These are phyloP conservation scores for Myripristis jacobus DNA, from an alignment of 2,797 vertebrate genomes.

Conservation along the genomic window DNA sequence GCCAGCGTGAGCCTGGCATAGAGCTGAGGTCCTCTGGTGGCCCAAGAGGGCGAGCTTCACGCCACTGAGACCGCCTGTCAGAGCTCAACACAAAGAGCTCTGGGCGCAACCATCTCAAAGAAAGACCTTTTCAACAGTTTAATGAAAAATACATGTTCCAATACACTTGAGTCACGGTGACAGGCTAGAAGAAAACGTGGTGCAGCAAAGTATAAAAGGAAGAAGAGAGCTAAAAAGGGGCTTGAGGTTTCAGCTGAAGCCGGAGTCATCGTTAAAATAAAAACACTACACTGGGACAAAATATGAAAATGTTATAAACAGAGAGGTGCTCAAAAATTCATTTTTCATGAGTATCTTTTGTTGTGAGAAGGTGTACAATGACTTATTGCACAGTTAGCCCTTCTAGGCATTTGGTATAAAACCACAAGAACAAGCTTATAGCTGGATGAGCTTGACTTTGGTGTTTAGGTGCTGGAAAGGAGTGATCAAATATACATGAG, in stretches of 20 bases:
- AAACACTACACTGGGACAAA: background rate
- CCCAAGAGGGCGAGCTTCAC: slow-evolving; percentile 15
- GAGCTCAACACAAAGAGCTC: slow-evolving; percentile 43
- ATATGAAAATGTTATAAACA: background rate
- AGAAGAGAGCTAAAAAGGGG: slow-evolving; percentile 4
- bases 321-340: background rate
- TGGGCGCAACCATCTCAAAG: slow-evolving; percentile 26
- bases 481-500: slow-evolving; percentile 58
- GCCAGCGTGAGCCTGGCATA: slow-evolving; percentile 34
- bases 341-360: slow-evolving; percentile 6
- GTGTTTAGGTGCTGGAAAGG: slow-evolving; percentile 39
- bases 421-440: slow-evolving; percentile 30
- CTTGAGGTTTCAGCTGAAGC: slow-evolving; percentile 14
- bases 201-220: slow-evolving; percentile 35
- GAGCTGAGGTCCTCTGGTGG: slow-evolving; percentile 21
- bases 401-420: slow-evolving; percentile 20
- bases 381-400: slow-evolving; percentile 11
- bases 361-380: slow-evolving; percentile 5
- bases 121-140: slow-evolving; percentile 59
- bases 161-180: slow-evolving; percentile 47
- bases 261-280: slow-evolving; percentile 17
- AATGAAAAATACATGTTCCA: slow-evolving; percentile 69
- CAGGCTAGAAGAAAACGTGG: slow-evolving; percentile 41
- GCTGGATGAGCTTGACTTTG: slow-evolving; percentile 30
- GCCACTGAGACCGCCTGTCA: slow-evolving; percentile 49